phyloP scores from a whole-genome alignment of 2,797 vertebrate species.

The Sparidentex hasta region DNA sequence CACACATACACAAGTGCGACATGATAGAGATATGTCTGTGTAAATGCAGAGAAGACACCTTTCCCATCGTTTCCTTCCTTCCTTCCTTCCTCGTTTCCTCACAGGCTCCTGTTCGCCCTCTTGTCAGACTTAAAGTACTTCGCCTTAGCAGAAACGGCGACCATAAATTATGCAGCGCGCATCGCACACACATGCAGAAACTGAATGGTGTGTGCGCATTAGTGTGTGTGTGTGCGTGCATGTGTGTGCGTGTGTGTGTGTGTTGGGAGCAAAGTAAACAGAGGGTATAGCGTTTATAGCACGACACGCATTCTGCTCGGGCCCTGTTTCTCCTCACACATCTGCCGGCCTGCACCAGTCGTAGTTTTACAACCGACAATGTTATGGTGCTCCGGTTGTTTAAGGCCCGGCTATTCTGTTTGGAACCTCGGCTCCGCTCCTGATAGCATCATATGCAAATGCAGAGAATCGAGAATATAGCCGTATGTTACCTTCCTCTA shows the following conservation, averaged over 20 bases:
- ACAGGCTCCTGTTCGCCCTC: conserved; percentile 35
- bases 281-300: conserved; percentile 65
- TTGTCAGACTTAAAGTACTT: conserved; percentile 72
- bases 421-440: conserved; percentile 54
- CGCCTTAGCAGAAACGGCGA: conserved; percentile 58
- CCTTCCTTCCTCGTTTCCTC: conserved; percentile 45
- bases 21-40: conserved; percentile 21
- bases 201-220: background rate
- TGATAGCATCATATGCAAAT: conserved; percentile 57
- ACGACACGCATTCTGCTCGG: conserved; percentile 64
- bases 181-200: conserved; percentile 42
- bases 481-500: conserved; percentile 70
- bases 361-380: conserved; percentile 64
- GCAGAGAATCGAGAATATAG: conserved; percentile 58
- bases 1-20: conserved; percentile 27
- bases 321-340: conserved; percentile 61
- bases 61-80: conserved; percentile 28
- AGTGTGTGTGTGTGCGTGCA: too few species aligned
- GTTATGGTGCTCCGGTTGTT: conserved; percentile 62
- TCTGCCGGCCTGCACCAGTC: conserved; percentile 60
- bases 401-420: conserved; percentile 56
- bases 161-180: conserved; percentile 80
- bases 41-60: conserved; percentile 40
- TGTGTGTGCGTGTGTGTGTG: conserved; percentile 30
- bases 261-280: conserved; percentile 69